phyloP scores from a whole-genome alignment of 2,797 vertebrate species.

The Helicolenus hilgendorfi region DNA sequence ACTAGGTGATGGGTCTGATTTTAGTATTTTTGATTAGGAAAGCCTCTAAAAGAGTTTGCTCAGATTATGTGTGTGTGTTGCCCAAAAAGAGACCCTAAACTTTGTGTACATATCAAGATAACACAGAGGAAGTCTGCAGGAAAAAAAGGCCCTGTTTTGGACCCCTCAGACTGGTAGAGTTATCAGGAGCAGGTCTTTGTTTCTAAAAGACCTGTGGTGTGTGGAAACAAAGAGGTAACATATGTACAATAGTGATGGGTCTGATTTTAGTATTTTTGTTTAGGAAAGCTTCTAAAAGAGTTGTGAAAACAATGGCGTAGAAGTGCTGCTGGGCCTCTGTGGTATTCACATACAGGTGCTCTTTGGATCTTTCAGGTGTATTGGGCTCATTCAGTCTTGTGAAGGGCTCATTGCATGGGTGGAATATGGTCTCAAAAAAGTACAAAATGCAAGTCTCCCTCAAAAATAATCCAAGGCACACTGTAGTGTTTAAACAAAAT shows the following conservation, averaged over 20 bases:
- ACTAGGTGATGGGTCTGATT: neutral
- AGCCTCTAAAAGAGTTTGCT: neutral
- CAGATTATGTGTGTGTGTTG: neutral
- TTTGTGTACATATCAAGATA: slow-evolving; percentile 25
- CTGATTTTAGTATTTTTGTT: neutral
- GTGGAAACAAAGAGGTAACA: slow-evolving; percentile 6
- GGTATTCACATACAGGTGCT: too few species aligned
- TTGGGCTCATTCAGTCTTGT: too few species aligned
- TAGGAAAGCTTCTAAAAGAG: neutral
- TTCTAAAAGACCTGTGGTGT: neutral
- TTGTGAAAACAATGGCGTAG: neutral
- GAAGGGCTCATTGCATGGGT: too few species aligned
- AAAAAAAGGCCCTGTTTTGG: neutral
- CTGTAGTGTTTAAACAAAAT: too few species aligned
- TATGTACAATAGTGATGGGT: neutral
- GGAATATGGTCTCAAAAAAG: too few species aligned
- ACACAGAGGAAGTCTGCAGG: slow-evolving; percentile 12
- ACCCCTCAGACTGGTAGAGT: neutral
- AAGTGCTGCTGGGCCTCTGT: too few species aligned
- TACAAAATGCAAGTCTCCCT: too few species aligned
- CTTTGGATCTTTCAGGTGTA: too few species aligned
- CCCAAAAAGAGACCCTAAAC: neutral
- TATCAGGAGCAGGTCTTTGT: slow-evolving; percentile 1
- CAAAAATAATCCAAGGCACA: too few species aligned
- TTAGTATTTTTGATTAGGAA: neutral